Percentiles rank a stretch among this genome's conserved stretches.
Evolutionary conservation across 1,140 invertebrate species (phyloP).

Genomic region (Phymastichus coffea): DNA sequence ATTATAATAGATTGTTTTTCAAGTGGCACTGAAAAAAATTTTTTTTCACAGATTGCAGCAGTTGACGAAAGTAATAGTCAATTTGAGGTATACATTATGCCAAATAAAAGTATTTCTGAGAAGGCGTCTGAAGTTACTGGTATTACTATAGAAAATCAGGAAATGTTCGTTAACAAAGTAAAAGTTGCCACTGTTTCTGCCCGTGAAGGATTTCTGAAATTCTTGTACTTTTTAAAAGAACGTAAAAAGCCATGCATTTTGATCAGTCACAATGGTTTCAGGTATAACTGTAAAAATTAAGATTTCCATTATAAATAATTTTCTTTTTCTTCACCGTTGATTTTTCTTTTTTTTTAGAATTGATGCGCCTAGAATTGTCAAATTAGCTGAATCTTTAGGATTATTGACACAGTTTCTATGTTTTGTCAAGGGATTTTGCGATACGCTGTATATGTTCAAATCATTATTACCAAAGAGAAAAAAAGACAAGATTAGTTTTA

Average conservation of each 20-base stretch:
- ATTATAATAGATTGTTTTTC: no score
- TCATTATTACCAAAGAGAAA: constrained; percentile 9
- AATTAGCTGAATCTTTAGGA: not conserved
- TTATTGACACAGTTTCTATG: constrained; percentile 9
- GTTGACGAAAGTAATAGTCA: not conserved
- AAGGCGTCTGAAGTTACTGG: constrained; percentile 12
- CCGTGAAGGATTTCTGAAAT: not conserved
- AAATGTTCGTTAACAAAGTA: constrained; percentile 14
- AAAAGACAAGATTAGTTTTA: constrained; percentile 17
- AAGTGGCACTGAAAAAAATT: not conserved
- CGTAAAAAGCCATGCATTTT: constrained; percentile 9
- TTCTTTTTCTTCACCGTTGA: no score
- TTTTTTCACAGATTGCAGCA: constrained; percentile 15
- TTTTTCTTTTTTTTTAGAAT: constrained; percentile 16
- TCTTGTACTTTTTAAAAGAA: constrained; percentile 15
- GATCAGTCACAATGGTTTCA: constrained; percentile 24
- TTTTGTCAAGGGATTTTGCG: no score
- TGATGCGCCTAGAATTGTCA: constrained; percentile 17
- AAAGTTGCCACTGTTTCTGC: not conserved
- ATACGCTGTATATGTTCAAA: constrained; percentile 19
- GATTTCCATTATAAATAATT: not conserved
- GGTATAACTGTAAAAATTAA: not conserved
- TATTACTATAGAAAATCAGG: not conserved
- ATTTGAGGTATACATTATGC: constrained; percentile 23
- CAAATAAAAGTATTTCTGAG: constrained; percentile 12